Evolutionary conservation across 1,140 invertebrate species (phyloP).

Genomic region (Drosophila funebris): DNA sequence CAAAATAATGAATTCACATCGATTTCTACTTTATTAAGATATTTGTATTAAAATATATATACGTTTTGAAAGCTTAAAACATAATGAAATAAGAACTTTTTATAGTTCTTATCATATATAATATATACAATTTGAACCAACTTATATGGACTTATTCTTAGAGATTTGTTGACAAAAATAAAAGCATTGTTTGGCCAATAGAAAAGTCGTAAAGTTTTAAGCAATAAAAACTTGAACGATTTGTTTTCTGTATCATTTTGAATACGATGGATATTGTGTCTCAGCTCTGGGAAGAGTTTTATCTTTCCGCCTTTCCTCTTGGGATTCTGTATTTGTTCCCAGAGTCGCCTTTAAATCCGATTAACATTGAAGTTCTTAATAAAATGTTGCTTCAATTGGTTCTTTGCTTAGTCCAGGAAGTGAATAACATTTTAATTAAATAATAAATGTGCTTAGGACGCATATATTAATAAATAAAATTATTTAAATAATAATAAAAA

Average conservation of each 20-base stretch:
- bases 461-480: too few species aligned
- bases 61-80: not conserved
- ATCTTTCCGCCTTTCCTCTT: not conserved
- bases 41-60: conserved; percentile 2
- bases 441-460: not conserved
- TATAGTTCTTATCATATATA: not conserved
- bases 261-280: conserved; percentile 24
- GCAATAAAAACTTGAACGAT: conserved; percentile 56
- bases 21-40: not conserved
- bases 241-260: conserved; percentile 47
- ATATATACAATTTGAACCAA: too few species aligned
- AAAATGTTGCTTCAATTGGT: not conserved
- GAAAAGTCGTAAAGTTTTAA: conserved; percentile 58
- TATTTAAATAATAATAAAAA: too few species aligned
- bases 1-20: conserved; percentile 8
- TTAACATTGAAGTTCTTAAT: conserved; percentile 15
- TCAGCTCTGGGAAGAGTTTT: not conserved
- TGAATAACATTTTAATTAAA: not conserved
- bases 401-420: not conserved
- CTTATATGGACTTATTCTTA: not conserved
- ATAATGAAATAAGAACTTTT: not conserved
- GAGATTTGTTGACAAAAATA: conserved; percentile 49
- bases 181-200: conserved; percentile 53
- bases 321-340: not conserved
- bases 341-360: conserved; percentile 10